Conservation (phyloP, 2,888 invertebrate genomes). For the Drosophila pseudotakahashii region DNA sequence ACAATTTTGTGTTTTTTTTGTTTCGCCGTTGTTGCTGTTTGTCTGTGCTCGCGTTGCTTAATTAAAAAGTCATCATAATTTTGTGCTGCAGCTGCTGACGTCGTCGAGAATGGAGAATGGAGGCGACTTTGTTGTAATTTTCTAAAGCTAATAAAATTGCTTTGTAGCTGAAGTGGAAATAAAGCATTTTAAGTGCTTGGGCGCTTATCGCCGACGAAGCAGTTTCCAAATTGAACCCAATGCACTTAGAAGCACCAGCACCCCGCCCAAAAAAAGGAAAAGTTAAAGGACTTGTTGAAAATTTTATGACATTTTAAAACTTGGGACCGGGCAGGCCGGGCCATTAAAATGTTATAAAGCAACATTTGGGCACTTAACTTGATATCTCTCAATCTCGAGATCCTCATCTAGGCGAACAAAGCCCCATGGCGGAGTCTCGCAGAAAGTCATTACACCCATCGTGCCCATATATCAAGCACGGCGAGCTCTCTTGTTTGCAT, state of each 20-base stretch:
- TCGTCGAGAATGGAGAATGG: background rate
- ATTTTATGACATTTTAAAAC: conserved; percentile 78
- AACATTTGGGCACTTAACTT: conserved; percentile 75
- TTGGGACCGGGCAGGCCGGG: conserved; percentile 34
- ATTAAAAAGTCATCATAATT: conserved; percentile 79
- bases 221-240: conserved; percentile 63
- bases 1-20: conserved; percentile 51
- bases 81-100: conserved; percentile 68
- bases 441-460: conserved; percentile 54
- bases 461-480: conserved; percentile 25
- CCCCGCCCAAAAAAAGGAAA: conserved; percentile 16
- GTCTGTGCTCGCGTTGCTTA: conserved; percentile 64
- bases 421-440: conserved; percentile 5
- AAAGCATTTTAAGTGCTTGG: conserved; percentile 75
- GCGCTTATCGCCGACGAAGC: conserved; percentile 69
- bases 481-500: conserved; percentile 50
- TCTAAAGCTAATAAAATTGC: conserved; percentile 79
- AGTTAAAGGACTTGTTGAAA: conserved; percentile 74
- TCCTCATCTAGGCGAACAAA: conserved; percentile 58
- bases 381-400: conserved; percentile 69
- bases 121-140: conserved; percentile 74
- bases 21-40: conserved; percentile 36
- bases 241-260: conserved; percentile 44
- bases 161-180: conserved; percentile 72
- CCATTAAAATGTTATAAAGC: conserved; percentile 78